Conservation (phyloP, 2,797 vertebrate species). For the Brachyalestes nurse region DNA sequence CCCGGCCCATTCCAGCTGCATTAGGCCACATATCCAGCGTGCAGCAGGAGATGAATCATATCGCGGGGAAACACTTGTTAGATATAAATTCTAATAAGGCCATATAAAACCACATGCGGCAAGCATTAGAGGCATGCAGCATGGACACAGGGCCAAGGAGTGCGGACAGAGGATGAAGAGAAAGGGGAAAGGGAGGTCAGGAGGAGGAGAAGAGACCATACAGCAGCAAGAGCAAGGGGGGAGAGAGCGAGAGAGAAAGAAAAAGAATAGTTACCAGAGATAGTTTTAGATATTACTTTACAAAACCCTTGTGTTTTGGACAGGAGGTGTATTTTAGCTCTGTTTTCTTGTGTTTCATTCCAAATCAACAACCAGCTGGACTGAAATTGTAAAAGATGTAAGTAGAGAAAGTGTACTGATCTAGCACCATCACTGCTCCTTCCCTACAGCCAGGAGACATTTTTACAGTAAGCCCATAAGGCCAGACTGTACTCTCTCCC, state of each 20-base stretch:
- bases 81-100: constrained; percentile 65
- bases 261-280: not conserved
- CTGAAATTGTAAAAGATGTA: constrained; percentile 5
- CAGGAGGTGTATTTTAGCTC: not conserved
- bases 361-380: not conserved
- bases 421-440: constrained; percentile 19
- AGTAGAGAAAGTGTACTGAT: constrained; percentile 8
- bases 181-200: constrained; percentile 55
- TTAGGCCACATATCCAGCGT: constrained; percentile 45
- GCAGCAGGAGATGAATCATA: constrained; percentile 60
- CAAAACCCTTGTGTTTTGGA: constrained; percentile 17
- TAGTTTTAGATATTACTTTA: not conserved
- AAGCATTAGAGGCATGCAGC: constrained; percentile 59
- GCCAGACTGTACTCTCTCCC: constrained; percentile 51
- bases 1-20: constrained; percentile 50
- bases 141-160: constrained; percentile 45
- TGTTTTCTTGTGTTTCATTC: not conserved
- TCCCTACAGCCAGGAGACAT: constrained; percentile 47
- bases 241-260: constrained; percentile 7
- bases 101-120: constrained; percentile 60
- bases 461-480: constrained; percentile 54
- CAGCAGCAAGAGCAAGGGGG: not conserved
- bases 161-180: constrained; percentile 53
- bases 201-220: constrained; percentile 38
- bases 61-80: constrained; percentile 63